phyloP scores from a whole-genome alignment of 2,888 invertebrate species.

The Drosophila kuntzei region DNA sequence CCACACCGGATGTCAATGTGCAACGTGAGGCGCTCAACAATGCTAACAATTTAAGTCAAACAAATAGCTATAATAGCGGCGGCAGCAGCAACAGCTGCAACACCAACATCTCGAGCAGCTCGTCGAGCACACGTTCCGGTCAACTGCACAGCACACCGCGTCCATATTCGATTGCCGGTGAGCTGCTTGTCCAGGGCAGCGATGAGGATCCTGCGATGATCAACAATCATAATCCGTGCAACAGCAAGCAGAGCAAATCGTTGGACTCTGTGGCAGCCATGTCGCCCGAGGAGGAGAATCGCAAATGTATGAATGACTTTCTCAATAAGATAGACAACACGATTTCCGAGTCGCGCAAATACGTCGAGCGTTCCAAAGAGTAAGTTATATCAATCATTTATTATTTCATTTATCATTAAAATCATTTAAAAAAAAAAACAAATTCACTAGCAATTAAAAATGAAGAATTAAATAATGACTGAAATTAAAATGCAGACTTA shows the following conservation, averaged over 20 bases:
- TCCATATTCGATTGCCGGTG: constrained; percentile 87
- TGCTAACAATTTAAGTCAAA: constrained; percentile 58
- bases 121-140: constrained; percentile 61
- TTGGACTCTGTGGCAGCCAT: constrained; percentile 87
- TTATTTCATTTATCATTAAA: too few relatives aligned
- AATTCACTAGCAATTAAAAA: too few relatives aligned
- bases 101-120: constrained; percentile 57
- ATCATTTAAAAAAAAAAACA: too few relatives aligned
- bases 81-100: constrained; percentile 53
- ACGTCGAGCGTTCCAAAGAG: constrained; percentile 94
- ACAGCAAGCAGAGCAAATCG: constrained; percentile 84
- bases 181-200: constrained; percentile 74
- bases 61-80: constrained; percentile 38
- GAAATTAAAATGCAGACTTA: too few relatives aligned
- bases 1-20: constrained; percentile 81
- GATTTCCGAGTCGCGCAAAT: constrained; percentile 93
- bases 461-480: background rate
- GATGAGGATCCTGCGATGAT: constrained; percentile 72
- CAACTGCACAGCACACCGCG: constrained; percentile 84
- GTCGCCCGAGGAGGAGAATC: constrained; percentile 90
- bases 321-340: constrained; percentile 93
- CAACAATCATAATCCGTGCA: constrained; percentile 72
- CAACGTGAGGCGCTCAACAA: constrained; percentile 83
- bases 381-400: constrained; percentile 87
- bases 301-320: constrained; percentile 92